phyloP scores from a whole-genome alignment of 2,888 invertebrate genomes.

The Sylvicola cinctus region DNA sequence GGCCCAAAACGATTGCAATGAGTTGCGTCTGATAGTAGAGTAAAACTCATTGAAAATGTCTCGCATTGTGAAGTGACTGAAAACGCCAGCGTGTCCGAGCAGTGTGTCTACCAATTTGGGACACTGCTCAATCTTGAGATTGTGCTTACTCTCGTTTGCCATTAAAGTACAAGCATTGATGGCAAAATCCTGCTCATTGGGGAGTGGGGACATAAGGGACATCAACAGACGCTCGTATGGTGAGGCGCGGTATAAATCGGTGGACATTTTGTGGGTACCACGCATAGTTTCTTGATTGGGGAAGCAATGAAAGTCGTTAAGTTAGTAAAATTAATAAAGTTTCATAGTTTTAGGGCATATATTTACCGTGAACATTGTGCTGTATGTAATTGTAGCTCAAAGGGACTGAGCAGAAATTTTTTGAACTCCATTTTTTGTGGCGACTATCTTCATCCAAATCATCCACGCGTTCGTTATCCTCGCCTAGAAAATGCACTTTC shows the following conservation, averaged over 20 bases:
- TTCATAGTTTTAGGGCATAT: no score
- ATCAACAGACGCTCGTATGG: conserved; percentile 77
- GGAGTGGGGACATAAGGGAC: conserved; percentile 84
- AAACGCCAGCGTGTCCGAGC: conserved; percentile 86
- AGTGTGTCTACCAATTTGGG: conserved; percentile 75
- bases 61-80: conserved; percentile 53
- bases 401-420: conserved; percentile 44
- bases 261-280: conserved; percentile 42
- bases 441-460: conserved; percentile 62
- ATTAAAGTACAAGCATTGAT: conserved; percentile 91
- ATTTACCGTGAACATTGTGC: conserved; percentile 47
- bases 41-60: conserved; percentile 46
- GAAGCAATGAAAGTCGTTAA: not conserved
- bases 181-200: conserved; percentile 97
- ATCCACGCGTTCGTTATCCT: conserved; percentile 61
- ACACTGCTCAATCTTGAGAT: conserved; percentile 64
- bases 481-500: conserved; percentile 69
- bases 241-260: conserved; percentile 41
- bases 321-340: not conserved
- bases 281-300: conserved; percentile 31
- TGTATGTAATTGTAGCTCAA: conserved; percentile 58
- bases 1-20: conserved; percentile 56
- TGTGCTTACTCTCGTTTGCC: conserved; percentile 82
- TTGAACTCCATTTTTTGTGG: conserved; percentile 42
- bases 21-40: conserved; percentile 37